Evolutionary conservation across 2,113 vertebrate species (phyloP).

Genomic region (Pterophyllum scalare): DNA sequence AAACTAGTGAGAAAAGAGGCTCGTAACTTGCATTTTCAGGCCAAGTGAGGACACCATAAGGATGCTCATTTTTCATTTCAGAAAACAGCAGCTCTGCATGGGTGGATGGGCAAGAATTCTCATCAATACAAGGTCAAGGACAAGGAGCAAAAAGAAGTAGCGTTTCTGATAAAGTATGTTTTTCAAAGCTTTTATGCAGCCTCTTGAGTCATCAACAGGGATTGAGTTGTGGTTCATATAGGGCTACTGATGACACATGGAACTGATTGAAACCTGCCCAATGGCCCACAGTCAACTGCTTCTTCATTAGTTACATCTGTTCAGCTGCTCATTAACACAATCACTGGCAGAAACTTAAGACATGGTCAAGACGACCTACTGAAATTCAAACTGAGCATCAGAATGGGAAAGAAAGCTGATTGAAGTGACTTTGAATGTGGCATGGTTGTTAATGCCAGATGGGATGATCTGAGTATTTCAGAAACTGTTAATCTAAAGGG

Average conservation of each 20-base stretch:
- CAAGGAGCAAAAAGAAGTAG: not conserved
- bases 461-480: not conserved
- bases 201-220: not conserved
- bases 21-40: constrained; percentile 1
- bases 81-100: constrained; percentile 19
- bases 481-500: not conserved
- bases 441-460: not conserved
- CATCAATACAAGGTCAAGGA: not conserved
- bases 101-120: not conserved
- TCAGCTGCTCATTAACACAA: not conserved
- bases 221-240: not conserved
- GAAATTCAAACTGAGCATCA: not conserved
- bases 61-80: not conserved
- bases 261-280: not conserved
- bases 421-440: not conserved
- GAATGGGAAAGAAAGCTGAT: not conserved
- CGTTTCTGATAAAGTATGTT: accelerated
- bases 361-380: not conserved
- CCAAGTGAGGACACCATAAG: not conserved
- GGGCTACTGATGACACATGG: not conserved
- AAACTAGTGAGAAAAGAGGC: constrained; percentile 15
- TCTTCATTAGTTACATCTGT: not conserved
- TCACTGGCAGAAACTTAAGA: not conserved
- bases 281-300: too few species aligned
- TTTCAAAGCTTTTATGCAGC: not conserved